phyloP scores from a whole-genome alignment of 2,888 invertebrate species.

The Linnaemya vulpina region DNA sequence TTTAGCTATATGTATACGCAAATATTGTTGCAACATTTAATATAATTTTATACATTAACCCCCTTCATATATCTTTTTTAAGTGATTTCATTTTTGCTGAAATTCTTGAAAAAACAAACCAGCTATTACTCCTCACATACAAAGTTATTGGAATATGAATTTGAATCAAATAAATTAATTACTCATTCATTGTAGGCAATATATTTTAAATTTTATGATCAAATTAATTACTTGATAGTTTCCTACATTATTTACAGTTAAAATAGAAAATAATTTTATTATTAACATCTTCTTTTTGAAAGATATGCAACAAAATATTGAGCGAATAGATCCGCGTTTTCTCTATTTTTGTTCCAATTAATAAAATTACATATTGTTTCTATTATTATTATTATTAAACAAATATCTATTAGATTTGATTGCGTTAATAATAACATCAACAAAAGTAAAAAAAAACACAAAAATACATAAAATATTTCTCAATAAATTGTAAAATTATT shows the following conservation, averaged over 20 bases:
- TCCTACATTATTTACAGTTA: constrained; percentile 8
- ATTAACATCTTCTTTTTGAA: constrained; percentile 11
- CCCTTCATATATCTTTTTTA: constrained; percentile 37
- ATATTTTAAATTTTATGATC: constrained; percentile 31
- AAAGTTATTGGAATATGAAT: constrained; percentile 25
- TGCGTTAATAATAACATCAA: constrained; percentile 44
- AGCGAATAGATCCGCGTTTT: constrained; percentile 30
- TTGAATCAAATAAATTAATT: constrained; percentile 37
- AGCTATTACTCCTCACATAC: constrained; percentile 20
- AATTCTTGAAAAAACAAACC: constrained; percentile 41
- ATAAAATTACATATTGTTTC: constrained; percentile 13
- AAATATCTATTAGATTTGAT: constrained; percentile 54
- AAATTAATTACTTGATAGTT: constrained; percentile 27
- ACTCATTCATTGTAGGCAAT: constrained; percentile 57
- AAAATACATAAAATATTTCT: constrained; percentile 48
- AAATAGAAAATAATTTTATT: constrained; percentile 12
- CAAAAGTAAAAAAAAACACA: constrained; percentile 16
- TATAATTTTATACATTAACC: constrained; percentile 47
- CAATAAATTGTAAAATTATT: constrained; percentile 64
- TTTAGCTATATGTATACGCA: constrained; percentile 9
- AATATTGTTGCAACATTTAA: constrained; percentile 56
- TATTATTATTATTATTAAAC: constrained; percentile 29
- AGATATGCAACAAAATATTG: constrained; percentile 19
- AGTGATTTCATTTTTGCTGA: constrained; percentile 66
- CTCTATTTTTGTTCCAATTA: constrained; percentile 15